phyloP scores from a whole-genome alignment of 1,140 invertebrate genomes.

The Achroia grisella region DNA sequence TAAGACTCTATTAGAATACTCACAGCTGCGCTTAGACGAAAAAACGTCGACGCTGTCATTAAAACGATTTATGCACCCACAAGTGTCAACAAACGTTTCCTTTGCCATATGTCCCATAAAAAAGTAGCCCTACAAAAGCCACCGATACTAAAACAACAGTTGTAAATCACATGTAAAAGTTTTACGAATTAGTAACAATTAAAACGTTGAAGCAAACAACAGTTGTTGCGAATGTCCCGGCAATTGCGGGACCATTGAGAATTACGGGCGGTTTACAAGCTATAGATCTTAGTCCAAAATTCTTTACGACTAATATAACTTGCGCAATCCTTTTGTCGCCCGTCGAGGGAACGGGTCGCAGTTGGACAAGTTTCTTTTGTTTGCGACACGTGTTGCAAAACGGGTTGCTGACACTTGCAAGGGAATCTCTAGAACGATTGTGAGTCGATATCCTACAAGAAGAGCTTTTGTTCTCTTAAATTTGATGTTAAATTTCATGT shows the following conservation, averaged over 20 bases:
- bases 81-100: slow-evolving; percentile 34
- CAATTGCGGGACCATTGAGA: slow-evolving; percentile 65
- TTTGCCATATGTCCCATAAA: slow-evolving; percentile 37
- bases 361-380: slow-evolving; percentile 60
- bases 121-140: slow-evolving; percentile 7
- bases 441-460: slow-evolving; percentile 3
- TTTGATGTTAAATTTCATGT: neutral
- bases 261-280: slow-evolving; percentile 62
- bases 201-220: slow-evolving; percentile 69
- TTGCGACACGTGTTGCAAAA: slow-evolving; percentile 69
- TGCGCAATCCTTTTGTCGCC: slow-evolving; percentile 66
- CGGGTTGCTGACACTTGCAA: slow-evolving; percentile 69
- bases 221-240: slow-evolving; percentile 68
- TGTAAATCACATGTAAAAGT: slow-evolving; percentile 63
- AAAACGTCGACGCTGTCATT: slow-evolving; percentile 13
- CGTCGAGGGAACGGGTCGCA: slow-evolving; percentile 19
- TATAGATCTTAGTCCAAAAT: slow-evolving; percentile 68
- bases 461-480: slow-evolving; percentile 5
- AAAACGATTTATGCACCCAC: slow-evolving; percentile 33
- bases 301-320: slow-evolving; percentile 71
- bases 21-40: neutral
- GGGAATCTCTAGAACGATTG: slow-evolving; percentile 40
- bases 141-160: slow-evolving; percentile 46
- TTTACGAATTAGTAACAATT: slow-evolving; percentile 71
- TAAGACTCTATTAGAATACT: slow-evolving; percentile 3